Percentiles rank a stretch among this genome's conserved stretches.
phyloP scores from a whole-genome alignment of 2,888 invertebrate genomes.

The Eupithecia insigniata region DNA sequence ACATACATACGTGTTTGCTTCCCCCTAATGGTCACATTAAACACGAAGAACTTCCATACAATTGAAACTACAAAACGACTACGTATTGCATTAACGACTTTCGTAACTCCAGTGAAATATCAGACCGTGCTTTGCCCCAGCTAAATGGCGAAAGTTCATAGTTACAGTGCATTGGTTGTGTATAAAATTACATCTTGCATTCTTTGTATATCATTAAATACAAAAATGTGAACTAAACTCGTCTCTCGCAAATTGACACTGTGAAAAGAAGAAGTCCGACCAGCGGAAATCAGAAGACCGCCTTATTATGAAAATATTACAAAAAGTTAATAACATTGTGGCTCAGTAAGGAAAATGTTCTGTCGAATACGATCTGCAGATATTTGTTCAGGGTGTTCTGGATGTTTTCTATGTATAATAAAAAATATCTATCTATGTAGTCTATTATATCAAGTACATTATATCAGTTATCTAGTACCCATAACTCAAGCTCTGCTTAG shows the following conservation, averaged over 20 bases:
- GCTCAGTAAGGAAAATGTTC: background rate
- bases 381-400: no score
- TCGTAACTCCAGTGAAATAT: conserved; percentile 59
- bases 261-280: background rate
- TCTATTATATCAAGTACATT: no score
- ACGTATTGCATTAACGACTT: conserved; percentile 55
- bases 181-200: conserved; percentile 52
- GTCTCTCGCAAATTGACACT: background rate
- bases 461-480: no score
- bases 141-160: conserved; percentile 65
- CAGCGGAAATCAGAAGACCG: background rate
- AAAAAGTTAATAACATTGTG: background rate
- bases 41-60: conserved; percentile 51
- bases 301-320: background rate
- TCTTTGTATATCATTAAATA: conserved; percentile 22
- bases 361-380: no score
- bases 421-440: no score
- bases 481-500: no score
- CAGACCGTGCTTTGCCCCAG: conserved; percentile 55
- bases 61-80: conserved; percentile 49
- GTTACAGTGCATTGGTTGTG: conserved; percentile 50
- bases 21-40: conserved; percentile 49
- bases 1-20: conserved; percentile 47
- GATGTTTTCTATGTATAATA: no score
- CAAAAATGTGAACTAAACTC: background rate